Evolutionary conservation across 2,888 invertebrate species (phyloP).

Genomic region (Habrosyne pyritoides): DNA sequence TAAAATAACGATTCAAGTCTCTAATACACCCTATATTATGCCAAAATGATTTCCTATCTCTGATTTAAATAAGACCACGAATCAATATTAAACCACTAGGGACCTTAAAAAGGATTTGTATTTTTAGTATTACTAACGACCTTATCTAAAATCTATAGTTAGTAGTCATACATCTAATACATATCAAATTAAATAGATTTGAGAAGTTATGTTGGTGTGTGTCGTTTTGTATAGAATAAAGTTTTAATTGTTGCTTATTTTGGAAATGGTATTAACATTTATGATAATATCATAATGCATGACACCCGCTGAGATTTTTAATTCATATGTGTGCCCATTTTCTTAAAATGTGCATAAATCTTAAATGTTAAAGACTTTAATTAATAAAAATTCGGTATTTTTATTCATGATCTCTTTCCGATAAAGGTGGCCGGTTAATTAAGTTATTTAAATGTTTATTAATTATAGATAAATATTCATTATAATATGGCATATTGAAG

Average conservation of each 20-base stretch:
- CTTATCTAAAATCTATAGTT: too few relatives aligned
- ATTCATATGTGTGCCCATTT: background rate
- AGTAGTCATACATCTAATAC: too few relatives aligned
- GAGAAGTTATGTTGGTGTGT: background rate
- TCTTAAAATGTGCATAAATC: background rate
- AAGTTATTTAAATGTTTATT: background rate
- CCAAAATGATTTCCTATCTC: too few relatives aligned
- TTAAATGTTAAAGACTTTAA: background rate
- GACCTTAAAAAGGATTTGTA: too few relatives aligned
- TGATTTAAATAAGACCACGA: too few relatives aligned
- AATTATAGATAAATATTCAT: background rate
- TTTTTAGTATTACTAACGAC: too few relatives aligned
- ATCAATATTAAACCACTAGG: too few relatives aligned
- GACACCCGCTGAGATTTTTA: background rate
- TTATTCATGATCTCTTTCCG: background rate
- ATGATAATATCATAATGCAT: too few relatives aligned
- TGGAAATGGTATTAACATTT: background rate
- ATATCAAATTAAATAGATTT: too few relatives aligned
- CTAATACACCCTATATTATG: too few relatives aligned
- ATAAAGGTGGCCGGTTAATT: conserved; percentile 3
- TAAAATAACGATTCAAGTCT: too few relatives aligned
- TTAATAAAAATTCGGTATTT: background rate
- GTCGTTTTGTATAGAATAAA: background rate
- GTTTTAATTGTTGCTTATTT: background rate
- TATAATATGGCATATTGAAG: conserved; percentile 7